Conservation (phyloP, 2,797 vertebrate species). For the Sylvilagus floridanus region DNA sequence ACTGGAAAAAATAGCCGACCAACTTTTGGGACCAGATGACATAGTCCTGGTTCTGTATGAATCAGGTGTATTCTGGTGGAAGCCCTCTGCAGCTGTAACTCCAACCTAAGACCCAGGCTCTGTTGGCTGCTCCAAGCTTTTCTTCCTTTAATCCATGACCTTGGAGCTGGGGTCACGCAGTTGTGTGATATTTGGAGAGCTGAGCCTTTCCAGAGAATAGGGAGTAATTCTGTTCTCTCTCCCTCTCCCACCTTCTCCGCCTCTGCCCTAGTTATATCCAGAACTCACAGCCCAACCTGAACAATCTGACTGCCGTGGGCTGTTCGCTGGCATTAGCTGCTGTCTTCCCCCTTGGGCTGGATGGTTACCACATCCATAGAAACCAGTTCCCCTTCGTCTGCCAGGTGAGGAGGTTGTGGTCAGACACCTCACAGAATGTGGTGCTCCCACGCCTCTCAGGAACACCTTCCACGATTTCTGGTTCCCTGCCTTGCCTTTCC, state of each 20-base stretch:
- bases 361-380: conserved; percentile 93
- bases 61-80: not conserved
- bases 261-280: conserved; percentile 93
- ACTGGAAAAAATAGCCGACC: not conserved
- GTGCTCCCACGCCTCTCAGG: not conserved
- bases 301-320: conserved; percentile 97
- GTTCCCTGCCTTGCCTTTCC: not conserved
- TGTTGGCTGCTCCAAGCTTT: not conserved
- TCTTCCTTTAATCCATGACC: not conserved
- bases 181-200: not conserved
- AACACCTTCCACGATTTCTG: not conserved
- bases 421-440: not conserved
- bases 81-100: not conserved
- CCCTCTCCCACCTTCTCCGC: not conserved
- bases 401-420: conserved; percentile 89
- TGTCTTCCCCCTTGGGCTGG: conserved; percentile 95
- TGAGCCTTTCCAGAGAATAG: conserved; percentile 8
- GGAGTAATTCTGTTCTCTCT: conserved; percentile 36
- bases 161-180: not conserved
- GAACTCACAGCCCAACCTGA: conserved; percentile 97
- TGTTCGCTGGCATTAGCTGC: conserved; percentile 96
- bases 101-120: not conserved
- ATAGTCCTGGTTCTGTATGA: not conserved
- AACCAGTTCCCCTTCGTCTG: conserved; percentile 95
- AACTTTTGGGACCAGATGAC: not conserved